These are phyloP conservation scores for Abramis brama DNA, from an alignment of 2,113 vertebrate species.

Conservation along the genomic window DNA sequence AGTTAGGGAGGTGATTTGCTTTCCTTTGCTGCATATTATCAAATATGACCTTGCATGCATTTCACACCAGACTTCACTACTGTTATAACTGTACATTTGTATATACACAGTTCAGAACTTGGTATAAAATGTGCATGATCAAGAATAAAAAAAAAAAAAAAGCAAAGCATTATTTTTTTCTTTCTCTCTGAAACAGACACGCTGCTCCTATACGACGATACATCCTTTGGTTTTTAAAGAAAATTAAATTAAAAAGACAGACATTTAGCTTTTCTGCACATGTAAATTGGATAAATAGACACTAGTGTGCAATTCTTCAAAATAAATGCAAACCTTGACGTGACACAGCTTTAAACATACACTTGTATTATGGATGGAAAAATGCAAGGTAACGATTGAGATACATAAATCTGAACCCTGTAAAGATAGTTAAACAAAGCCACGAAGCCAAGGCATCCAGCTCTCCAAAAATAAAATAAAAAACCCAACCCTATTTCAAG, in stretches of 20 bases:
- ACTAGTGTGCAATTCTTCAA: slow-evolving; percentile 11
- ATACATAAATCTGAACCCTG: slow-evolving; percentile 25
- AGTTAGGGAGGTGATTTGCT: neutral
- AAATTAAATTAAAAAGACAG: slow-evolving; percentile 39
- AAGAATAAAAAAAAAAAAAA: slow-evolving; percentile 32
- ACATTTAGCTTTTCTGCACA: slow-evolving; percentile 13
- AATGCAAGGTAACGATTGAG: neutral
- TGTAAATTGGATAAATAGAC: slow-evolving; percentile 6
- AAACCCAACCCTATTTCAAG: slow-evolving; percentile 5
- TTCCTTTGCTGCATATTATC: slow-evolving; percentile 6
- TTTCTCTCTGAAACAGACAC: slow-evolving; percentile 17
- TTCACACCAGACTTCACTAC: slow-evolving; percentile 52
- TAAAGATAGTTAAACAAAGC: slow-evolving; percentile 11
- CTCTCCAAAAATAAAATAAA: neutral
- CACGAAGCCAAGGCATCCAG: neutral
- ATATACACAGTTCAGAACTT: slow-evolving; percentile 44
- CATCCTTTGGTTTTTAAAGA: slow-evolving; percentile 53
- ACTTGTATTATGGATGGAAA: slow-evolving; percentile 2
- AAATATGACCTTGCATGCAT: slow-evolving; percentile 50
- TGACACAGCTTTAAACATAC: neutral
- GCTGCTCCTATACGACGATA: neutral
- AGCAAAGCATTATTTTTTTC: slow-evolving; percentile 13
- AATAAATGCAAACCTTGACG: neutral
- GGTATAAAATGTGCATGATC: slow-evolving; percentile 59
- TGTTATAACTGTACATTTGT: slow-evolving; percentile 44